These are phyloP conservation scores for Ptiloglossa arizonensis DNA, from an alignment of 1,140 invertebrate species.

Conservation along the genomic window DNA sequence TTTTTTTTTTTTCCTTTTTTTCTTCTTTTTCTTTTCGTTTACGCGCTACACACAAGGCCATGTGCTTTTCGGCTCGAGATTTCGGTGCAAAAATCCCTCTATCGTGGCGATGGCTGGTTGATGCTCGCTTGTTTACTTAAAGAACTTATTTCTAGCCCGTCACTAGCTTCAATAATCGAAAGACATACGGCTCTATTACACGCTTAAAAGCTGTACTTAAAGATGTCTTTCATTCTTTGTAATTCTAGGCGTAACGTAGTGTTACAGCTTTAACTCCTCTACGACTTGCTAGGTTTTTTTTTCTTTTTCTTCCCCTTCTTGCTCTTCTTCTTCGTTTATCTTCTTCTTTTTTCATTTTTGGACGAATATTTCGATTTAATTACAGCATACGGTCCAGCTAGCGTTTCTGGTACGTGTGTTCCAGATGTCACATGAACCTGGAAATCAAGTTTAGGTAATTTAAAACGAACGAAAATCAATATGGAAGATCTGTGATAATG, in stretches of 20 bases:
- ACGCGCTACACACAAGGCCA: constrained; percentile 23
- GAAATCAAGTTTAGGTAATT: neutral
- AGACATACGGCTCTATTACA: constrained; percentile 50
- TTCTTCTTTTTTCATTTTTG: constrained; percentile 21
- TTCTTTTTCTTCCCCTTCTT: constrained; percentile 1
- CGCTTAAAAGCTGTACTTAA: constrained; percentile 41
- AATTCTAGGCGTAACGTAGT: constrained; percentile 38
- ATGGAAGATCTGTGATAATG: too few relatives aligned
- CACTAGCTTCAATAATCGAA: constrained; percentile 52
- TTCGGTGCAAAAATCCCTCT: neutral
- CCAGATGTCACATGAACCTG: constrained; percentile 48
- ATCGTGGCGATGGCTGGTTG: constrained; percentile 8
- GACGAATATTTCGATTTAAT: constrained; percentile 43
- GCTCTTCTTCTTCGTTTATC: too few relatives aligned
- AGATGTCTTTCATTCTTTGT: constrained; percentile 2
- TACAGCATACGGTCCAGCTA: neutral
- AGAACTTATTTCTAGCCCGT: constrained; percentile 46
- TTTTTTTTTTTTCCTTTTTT: too few relatives aligned
- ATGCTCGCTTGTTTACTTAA: constrained; percentile 40
- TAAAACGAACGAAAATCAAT: constrained; percentile 47
- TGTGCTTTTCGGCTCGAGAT: neutral
- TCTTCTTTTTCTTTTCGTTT: constrained; percentile 22
- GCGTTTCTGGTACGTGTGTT: constrained; percentile 50
- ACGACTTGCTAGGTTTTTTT: constrained; percentile 2
- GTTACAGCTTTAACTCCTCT: constrained; percentile 36